phyloP scores from a whole-genome alignment of 1,140 invertebrate species.

The Drosophila funebris region DNA sequence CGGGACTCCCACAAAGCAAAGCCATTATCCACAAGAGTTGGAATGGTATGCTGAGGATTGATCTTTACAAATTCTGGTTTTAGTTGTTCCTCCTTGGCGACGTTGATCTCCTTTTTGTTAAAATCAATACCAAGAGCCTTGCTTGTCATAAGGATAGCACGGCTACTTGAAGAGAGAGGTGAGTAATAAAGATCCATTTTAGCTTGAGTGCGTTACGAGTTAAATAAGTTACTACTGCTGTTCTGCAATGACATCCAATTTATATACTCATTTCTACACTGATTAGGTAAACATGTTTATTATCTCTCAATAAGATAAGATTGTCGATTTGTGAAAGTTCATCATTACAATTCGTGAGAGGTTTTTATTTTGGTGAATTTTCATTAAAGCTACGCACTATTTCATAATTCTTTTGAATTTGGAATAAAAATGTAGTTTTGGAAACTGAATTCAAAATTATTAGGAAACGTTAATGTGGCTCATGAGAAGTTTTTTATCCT shows the following conservation, averaged over 20 bases:
- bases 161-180: conserved; percentile 68
- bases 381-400: no score
- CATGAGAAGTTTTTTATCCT: no score
- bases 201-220: neutral
- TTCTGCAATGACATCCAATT: neutral
- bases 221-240: neutral
- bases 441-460: no score
- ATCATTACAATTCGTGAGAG: neutral
- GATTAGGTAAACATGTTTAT: conserved; percentile 1
- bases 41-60: conserved; percentile 79
- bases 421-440: no score
- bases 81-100: conserved; percentile 86
- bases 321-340: neutral
- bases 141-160: conserved; percentile 82
- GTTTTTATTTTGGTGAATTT: neutral
- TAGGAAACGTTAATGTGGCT: no score
- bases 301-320: neutral
- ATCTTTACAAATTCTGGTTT: conserved; percentile 86
- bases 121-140: conserved; percentile 84
- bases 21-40: conserved; percentile 62
- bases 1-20: conserved; percentile 66
- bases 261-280: conserved; percentile 7
- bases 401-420: no score
- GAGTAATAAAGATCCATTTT: conserved; percentile 54
- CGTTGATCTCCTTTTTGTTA: conserved; percentile 84